Conservation (phyloP, 2,797 vertebrate species). For the Pipistrellus kuhlii region DNA sequence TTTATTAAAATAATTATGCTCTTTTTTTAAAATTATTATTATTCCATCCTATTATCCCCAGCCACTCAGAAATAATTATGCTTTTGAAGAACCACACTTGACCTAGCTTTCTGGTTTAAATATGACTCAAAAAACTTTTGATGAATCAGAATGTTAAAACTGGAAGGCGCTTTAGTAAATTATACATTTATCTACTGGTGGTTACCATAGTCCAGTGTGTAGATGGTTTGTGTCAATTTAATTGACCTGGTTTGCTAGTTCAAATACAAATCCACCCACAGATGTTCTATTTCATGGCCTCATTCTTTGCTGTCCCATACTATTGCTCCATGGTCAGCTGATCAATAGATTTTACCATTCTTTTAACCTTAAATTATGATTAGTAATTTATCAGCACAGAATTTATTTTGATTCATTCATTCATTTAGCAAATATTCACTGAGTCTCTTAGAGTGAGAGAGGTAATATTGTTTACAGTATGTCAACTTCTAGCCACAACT, state of each 20-base stretch:
- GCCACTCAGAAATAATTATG: slow-evolving; percentile 17
- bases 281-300: not conserved
- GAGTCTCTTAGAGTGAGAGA: not conserved
- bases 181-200: not conserved
- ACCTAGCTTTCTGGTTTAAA: slow-evolving; percentile 44
- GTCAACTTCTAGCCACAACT: not conserved
- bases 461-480: not conserved
- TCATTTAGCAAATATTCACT: slow-evolving; percentile 7
- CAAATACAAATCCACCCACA: not conserved
- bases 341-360: not conserved
- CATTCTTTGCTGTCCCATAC: not conserved
- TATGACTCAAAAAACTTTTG: slow-evolving; percentile 7
- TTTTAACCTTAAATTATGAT: slow-evolving; percentile 59
- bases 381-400: slow-evolving; percentile 20
- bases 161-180: slow-evolving; percentile 11
- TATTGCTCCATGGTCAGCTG: slow-evolving; percentile 2
- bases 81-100: slow-evolving; percentile 52
- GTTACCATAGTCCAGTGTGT: not conserved
- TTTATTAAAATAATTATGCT: slow-evolving; percentile 46
- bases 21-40: not conserved
- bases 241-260: slow-evolving; percentile 21
- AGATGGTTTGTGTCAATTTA: not conserved
- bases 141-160: slow-evolving; percentile 53
- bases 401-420: slow-evolving; percentile 62
- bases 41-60: too few species aligned